Evolutionary conservation across 2,797 vertebrate species (phyloP).

Genomic region (Megaceryle alcyon): DNA sequence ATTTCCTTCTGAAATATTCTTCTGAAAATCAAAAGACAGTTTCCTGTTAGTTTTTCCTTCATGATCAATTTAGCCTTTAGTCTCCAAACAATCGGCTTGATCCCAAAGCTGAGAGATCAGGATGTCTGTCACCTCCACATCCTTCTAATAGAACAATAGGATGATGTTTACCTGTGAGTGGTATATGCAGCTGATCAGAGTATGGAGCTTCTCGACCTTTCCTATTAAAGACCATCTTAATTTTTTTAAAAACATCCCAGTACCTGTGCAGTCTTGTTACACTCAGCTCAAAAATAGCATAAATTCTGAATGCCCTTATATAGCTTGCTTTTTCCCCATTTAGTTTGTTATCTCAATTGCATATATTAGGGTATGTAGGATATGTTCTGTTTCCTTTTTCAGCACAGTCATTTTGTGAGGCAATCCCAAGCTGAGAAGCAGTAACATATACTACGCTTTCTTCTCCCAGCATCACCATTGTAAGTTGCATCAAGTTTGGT

Average conservation of each 20-base stretch:
- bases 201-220: background rate
- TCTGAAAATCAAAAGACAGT: background rate
- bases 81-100: background rate
- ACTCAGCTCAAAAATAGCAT: background rate
- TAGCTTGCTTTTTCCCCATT: background rate
- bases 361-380: background rate
- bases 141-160: background rate
- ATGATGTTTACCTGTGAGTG: background rate
- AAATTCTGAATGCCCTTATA: background rate
- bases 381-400: background rate
- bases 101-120: background rate
- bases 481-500: background rate
- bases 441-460: accelerated
- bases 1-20: background rate
- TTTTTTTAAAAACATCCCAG: background rate
- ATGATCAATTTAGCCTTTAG: background rate
- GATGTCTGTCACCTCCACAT: accelerated
- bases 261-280: background rate
- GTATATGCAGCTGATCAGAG: background rate
- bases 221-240: background rate
- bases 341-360: background rate
- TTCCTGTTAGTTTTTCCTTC: background rate
- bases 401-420: background rate
- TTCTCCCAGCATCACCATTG: background rate
- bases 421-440: background rate